Base-by-base conservation (phyloP, 2,797 vertebrate species). In the Kryptolebias ocellatus region DNA sequence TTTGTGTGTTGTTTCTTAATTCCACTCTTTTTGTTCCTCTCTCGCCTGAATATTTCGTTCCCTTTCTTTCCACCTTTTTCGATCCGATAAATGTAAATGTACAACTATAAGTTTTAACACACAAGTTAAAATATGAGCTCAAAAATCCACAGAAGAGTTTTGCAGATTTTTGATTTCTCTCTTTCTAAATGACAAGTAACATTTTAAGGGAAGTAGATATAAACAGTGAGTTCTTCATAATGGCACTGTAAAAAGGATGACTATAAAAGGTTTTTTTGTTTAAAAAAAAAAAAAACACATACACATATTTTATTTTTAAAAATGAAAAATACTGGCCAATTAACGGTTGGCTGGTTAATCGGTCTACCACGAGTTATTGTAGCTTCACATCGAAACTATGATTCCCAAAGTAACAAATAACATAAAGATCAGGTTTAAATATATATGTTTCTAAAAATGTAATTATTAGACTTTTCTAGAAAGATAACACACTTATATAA, bases 1-100 rank as follows among this genome's bases (percentile, higher is more conserved):
- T 88, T 82, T 82, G 50, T 72, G 71, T 72, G 54, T 64, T 3
- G 58, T 73, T 83, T 83, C 58, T 72, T 72, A 58, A 80, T 76
- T 78, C 68, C 50, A 47, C 68, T 81, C 68, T 63, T 62, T 82
- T 75, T 69, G 49, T 76, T 65, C 72, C 57, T 24, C 67, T 79
- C 70, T 73, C 67, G 15, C 60, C 66, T 75, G 47, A 64, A 14
- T 34, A 51, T 51, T 14, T 20, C 52, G 47, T 66, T 56, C 49
- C 9, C 16, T 29, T 31, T 60, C 46, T 62, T 46, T 67, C 46
- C 2, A 31, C 55, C n/a, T 47, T 55, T 66, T 46, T 44, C 47
- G 46, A 44, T 55, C 58, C 16, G 10, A 60, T 53, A 44, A 14
- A 53, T 62, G 46, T 8, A 67, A 76, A 72, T 59, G n/a, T 17